A percentile compares a stretch with the other conserved stretches of the same genome.
Evolutionary conservation across 2,797 vertebrate species (phyloP).

Genomic region (Neopelma chrysocephalum): DNA sequence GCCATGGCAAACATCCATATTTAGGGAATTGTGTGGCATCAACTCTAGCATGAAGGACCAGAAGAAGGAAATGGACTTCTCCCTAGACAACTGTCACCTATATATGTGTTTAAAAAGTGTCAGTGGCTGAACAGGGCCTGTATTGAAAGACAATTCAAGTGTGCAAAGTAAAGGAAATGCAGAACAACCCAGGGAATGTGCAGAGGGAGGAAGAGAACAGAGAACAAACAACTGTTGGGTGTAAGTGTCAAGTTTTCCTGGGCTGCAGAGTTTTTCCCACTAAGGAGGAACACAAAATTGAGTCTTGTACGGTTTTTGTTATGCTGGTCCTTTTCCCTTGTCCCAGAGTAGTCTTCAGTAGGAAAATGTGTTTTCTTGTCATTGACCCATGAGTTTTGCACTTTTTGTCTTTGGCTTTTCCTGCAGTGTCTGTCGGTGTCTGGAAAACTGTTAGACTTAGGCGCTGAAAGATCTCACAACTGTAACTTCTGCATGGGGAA

Average conservation of each 20-base stretch:
- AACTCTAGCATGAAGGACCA: neutral
- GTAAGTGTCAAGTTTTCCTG: neutral
- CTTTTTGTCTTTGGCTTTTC: neutral
- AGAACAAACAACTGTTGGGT: neutral
- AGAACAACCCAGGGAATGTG: neutral
- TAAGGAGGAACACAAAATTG: neutral
- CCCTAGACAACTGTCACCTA: neutral
- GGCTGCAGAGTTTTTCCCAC: neutral
- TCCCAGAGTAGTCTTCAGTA: neutral
- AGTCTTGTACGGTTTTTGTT: neutral
- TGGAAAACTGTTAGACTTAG: neutral
- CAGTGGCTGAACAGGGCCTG: neutral
- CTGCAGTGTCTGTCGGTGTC: neutral
- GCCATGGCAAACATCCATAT: constrained; percentile 53
- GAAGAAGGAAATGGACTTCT: neutral
- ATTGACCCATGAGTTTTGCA: fast-evolving
- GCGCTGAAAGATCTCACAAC: neutral
- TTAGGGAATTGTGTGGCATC: constrained; percentile 35
- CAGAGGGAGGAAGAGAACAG: neutral
- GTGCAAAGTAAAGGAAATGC: neutral
- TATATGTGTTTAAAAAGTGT: neutral
- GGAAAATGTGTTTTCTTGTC: neutral
- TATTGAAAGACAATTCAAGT: neutral
- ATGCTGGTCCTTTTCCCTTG: neutral
- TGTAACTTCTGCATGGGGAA: neutral